Percentiles rank a stretch among this genome's conserved stretches.
Evolutionary conservation across 1,140 invertebrate species (phyloP).

Genomic region (Copidosoma floridanum): DNA sequence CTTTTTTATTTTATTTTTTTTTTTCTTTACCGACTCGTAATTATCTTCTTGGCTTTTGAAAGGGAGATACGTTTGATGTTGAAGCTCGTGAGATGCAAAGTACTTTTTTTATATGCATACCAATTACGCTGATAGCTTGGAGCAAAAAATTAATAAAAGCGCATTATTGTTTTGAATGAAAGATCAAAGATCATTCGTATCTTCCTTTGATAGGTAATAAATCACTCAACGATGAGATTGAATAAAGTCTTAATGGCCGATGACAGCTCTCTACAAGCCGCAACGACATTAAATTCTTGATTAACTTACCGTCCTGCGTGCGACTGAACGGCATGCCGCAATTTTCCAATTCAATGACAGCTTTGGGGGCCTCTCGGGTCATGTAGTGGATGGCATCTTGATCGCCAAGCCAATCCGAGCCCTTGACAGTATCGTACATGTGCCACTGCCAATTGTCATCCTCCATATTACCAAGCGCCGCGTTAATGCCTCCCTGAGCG

Average conservation of each 20-base stretch:
- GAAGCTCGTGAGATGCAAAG: too few relatives aligned
- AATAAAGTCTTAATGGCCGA: background rate
- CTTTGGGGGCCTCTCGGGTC: slow-evolving; percentile 93
- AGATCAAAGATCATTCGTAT: too few relatives aligned
- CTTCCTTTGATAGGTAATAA: too few relatives aligned
- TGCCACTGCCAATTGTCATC: slow-evolving; percentile 96
- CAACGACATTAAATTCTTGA: slow-evolving; percentile 11
- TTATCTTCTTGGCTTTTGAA: background rate
- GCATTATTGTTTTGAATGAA: too few relatives aligned
- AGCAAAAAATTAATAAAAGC: too few relatives aligned
- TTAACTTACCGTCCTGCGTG: slow-evolving; percentile 70
- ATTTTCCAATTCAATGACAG: slow-evolving; percentile 98
- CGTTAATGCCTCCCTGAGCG: slow-evolving; percentile 97
- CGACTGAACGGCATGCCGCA: slow-evolving; percentile 98
- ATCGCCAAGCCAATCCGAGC: slow-evolving; percentile 99
- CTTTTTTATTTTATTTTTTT: background rate
- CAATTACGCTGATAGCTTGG: too few relatives aligned
- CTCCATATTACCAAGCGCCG: slow-evolving; percentile 78
- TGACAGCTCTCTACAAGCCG: background rate
- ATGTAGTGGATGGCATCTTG: slow-evolving; percentile 99
- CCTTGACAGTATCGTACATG: slow-evolving; percentile 98
- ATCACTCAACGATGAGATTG: too few relatives aligned
- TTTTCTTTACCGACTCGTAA: too few relatives aligned
- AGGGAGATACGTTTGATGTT: background rate
- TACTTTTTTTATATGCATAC: too few relatives aligned